Conservation (phyloP, 2,113 vertebrate genomes). For the Hippocampus abdominalis region DNA sequence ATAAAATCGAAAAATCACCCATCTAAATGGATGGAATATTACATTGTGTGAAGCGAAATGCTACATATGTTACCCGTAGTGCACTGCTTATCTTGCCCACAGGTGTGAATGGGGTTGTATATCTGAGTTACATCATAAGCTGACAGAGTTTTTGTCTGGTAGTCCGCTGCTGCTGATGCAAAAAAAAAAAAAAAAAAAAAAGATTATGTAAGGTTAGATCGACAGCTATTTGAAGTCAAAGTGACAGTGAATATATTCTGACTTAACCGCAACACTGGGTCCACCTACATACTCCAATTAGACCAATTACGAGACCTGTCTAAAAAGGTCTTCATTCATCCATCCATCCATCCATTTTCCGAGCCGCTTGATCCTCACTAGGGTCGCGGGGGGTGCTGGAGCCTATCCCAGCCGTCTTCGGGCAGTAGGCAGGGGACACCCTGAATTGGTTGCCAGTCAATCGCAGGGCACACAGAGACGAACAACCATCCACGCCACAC, state of each 20-base stretch:
- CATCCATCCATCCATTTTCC: too few species aligned
- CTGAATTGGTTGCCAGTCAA: too few species aligned
- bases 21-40: too few species aligned
- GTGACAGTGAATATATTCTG: not conserved
- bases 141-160: not conserved
- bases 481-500: too few species aligned
- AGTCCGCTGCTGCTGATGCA: not conserved
- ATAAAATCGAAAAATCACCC: not conserved
- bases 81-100: not conserved
- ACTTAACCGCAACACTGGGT: not conserved
- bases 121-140: not conserved
- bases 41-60: too few species aligned
- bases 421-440: too few species aligned
- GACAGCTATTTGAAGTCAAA: too few species aligned
- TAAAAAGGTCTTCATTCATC: not conserved
- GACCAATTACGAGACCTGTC: not conserved
- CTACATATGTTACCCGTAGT: not conserved
- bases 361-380: too few species aligned
- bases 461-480: too few species aligned
- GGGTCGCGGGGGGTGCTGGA: too few species aligned
- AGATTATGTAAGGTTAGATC: not conserved
- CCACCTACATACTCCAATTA: too few species aligned
- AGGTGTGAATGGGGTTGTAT: slow-evolving; percentile 2
- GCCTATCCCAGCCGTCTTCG: too few species aligned
- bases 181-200: not conserved